Percentiles rank a stretch among this genome's conserved stretches.
Evolutionary conservation across 2,888 invertebrate genomes (phyloP).

Genomic region (Drosophila tanythrix): DNA sequence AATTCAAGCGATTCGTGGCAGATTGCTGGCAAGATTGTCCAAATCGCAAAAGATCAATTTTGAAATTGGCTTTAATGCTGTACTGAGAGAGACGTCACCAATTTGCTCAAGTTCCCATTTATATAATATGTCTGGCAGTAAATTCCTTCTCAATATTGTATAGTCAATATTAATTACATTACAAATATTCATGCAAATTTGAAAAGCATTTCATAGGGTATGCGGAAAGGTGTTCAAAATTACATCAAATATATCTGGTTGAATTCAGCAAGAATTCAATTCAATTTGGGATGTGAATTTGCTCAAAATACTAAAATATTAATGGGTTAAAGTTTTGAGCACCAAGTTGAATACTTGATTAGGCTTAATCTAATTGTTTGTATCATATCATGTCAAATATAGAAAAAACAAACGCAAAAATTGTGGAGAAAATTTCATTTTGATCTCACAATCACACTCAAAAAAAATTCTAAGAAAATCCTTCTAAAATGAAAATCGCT

Average conservation of each 20-base stretch:
- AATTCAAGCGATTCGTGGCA: not conserved
- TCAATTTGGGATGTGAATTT: not conserved
- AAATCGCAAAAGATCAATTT: conserved; percentile 1
- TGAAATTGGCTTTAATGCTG: not conserved
- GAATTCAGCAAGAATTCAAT: not conserved
- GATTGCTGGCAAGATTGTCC: not conserved
- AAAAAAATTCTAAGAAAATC: not conserved
- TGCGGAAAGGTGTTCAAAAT: not conserved
- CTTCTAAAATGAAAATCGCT: not conserved
- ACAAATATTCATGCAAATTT: no score
- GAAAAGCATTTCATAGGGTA: not conserved
- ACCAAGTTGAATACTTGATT: not conserved
- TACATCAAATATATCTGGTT: not conserved
- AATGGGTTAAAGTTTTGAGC: not conserved
- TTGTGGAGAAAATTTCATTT: not conserved
- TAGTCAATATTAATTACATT: no score
- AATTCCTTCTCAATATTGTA: not conserved
- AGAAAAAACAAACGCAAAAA: not conserved
- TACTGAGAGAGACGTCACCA: not conserved
- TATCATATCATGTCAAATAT: no score
- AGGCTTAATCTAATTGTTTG: not conserved
- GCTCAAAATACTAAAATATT: not conserved
- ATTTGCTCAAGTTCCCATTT: not conserved
- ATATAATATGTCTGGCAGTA: not conserved
- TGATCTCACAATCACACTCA: not conserved